These are phyloP conservation scores for Pelobates cultripes DNA, from an alignment of 2,797 vertebrate genomes.

Conservation along the genomic window DNA sequence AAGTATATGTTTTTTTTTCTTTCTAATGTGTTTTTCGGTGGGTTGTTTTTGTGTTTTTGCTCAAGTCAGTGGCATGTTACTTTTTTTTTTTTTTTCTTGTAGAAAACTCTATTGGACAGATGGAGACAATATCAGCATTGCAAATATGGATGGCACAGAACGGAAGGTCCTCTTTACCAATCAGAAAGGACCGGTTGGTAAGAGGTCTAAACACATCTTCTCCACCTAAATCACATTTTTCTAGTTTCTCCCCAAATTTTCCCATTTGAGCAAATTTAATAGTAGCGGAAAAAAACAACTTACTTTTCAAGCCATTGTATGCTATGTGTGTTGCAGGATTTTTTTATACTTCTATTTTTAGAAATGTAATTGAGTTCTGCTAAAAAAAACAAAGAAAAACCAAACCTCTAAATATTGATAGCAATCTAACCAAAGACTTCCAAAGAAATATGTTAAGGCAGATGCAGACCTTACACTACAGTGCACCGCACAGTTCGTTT, in stretches of 20 bases:
- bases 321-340: too few relatives aligned
- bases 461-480: background rate
- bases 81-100: background rate
- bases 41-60: too few relatives aligned
- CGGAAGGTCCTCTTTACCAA: constrained; percentile 82
- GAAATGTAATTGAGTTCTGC: background rate
- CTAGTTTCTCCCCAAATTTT: background rate
- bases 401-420: background rate
- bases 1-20: too few relatives aligned
- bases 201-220: constrained; percentile 47
- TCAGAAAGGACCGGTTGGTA: constrained; percentile 93
- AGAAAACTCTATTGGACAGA: constrained; percentile 98
- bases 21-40: too few relatives aligned
- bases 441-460: background rate
- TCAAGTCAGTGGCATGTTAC: too few relatives aligned
- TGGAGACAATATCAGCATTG: constrained; percentile 92
- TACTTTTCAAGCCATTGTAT: too few relatives aligned
- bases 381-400: too few relatives aligned
- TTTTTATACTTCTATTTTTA: too few relatives aligned
- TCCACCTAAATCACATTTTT: too few relatives aligned
- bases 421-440: too few relatives aligned
- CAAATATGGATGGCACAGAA: constrained; percentile 94
- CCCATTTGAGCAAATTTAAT: too few relatives aligned
- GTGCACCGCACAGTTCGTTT: background rate
- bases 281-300: too few relatives aligned